Base-by-base conservation (phyloP, 2,113 vertebrate genomes). In the Plotosus lineatus region DNA sequence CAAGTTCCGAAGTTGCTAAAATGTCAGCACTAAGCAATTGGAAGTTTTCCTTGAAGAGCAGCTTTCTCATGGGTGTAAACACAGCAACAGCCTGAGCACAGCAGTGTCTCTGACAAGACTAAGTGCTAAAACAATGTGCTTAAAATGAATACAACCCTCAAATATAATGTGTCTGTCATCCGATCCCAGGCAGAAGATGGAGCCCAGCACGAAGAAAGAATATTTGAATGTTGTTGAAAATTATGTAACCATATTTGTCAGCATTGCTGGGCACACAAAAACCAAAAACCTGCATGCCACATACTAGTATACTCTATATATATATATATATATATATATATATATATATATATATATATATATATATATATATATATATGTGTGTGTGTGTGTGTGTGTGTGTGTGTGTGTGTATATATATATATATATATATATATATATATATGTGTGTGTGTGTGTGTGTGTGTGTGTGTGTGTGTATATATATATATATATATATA, bases 161-260 rank as follows among this genome's bases (percentile, higher is more conserved):
- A 86, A 89, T 89, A 83, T 66, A 68, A 86, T 85, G 86, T 89
- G 88, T 90, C 86, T 90, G 81, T 84, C 89, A 90, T 89, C 89
- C 79, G 86, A 90, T 88, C 72, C 77, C 11, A 86, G 88, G 86
- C 84, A 87, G 69, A 42, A 73, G 80, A 85, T 73, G 75, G 65
- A 80, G 78, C 82, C 79, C 51, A 53, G 78, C 17, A 2, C 66
- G 80, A 78, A 84, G 68, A 63, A 85, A 61, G 77, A 77, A 83
- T 86, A 87, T 90, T 90, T 89, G 85, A 89, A 86, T 83, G 83
- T 80, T 81, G 85, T 63, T 53, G 40, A 85, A 87, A 90, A 88
- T 90, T 85, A 86, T 86, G 36, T 40, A 77, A 83, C 81, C 51
- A 84, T 87, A 83, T 90, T 89, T 87, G 87, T 84, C 73, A 78